Conservation (phyloP, 2,888 invertebrate genomes). For the Plebejus melissa region DNA sequence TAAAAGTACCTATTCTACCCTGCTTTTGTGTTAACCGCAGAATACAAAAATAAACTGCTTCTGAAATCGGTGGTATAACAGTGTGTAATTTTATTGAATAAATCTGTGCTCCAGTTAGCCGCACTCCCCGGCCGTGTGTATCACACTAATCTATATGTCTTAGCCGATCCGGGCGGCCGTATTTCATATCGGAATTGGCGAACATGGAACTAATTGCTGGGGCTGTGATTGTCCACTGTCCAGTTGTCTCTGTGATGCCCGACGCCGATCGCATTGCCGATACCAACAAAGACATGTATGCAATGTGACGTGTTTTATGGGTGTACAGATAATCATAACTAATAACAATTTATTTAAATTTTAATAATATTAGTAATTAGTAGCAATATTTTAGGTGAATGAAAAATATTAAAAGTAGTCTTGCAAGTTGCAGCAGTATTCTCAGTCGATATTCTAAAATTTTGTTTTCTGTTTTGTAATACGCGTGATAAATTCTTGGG, state of each 20-base stretch:
- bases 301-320: slow-evolving; percentile 20
- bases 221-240: slow-evolving; percentile 55
- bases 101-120: background rate
- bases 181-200: slow-evolving; percentile 69
- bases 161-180: slow-evolving; percentile 64
- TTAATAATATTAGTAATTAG: no score
- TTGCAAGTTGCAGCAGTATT: no score
- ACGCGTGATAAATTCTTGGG: no score
- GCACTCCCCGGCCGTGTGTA: slow-evolving; percentile 47
- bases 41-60: no score
- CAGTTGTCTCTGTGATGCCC: slow-evolving; percentile 56
- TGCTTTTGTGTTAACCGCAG: no score
- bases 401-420: no score
- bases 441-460: no score
- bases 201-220: slow-evolving; percentile 66
- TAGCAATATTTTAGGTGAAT: no score
- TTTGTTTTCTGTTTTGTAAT: no score
- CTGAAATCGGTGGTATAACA: no score
- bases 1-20: no score
- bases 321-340: background rate
- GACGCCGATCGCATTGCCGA: slow-evolving; percentile 40
- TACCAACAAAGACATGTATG: slow-evolving; percentile 26
- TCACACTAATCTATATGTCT: slow-evolving; percentile 65
- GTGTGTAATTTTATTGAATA: no score
- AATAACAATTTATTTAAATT: background rate